These are phyloP conservation scores for Lissocephala sabroskyi DNA, from an alignment of 2,888 invertebrate species.

Conservation along the genomic window DNA sequence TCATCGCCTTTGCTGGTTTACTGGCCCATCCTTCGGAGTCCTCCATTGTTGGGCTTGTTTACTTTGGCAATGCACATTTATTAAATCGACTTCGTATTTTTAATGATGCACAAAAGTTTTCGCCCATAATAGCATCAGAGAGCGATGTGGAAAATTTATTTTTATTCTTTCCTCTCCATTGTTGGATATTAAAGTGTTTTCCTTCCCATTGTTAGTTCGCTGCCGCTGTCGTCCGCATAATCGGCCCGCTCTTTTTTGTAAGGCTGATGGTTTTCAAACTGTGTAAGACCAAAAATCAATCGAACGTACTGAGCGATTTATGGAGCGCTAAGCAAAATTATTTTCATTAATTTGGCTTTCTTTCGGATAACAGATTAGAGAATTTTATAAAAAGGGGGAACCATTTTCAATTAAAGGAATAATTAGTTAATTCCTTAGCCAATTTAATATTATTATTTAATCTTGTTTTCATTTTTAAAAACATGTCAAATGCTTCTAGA, in stretches of 20 bases:
- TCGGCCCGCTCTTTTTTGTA: too few species aligned
- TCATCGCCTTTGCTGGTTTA: neutral
- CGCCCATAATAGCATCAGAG: constrained; percentile 8
- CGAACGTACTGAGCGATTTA: constrained; percentile 1
- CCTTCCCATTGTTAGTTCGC: too few species aligned
- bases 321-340: neutral
- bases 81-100: constrained; percentile 60
- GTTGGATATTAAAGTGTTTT: constrained; percentile 12
- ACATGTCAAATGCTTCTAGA: too few species aligned
- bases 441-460: too few species aligned
- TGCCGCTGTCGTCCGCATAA: too few species aligned
- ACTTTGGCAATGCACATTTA: constrained; percentile 48
- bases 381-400: too few species aligned
- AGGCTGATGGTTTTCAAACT: too few species aligned
- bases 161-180: neutral
- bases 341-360: too few species aligned
- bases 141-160: constrained; percentile 6
- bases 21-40: neutral
- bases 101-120: constrained; percentile 50
- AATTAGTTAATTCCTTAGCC: too few species aligned
- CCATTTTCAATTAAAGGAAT: too few species aligned
- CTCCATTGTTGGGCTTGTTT: constrained; percentile 17
- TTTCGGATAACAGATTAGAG: too few species aligned
- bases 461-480: too few species aligned
- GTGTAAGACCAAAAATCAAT: neutral